Conservation (phyloP, 2,888 invertebrate species). For the Selenia dentaria region DNA sequence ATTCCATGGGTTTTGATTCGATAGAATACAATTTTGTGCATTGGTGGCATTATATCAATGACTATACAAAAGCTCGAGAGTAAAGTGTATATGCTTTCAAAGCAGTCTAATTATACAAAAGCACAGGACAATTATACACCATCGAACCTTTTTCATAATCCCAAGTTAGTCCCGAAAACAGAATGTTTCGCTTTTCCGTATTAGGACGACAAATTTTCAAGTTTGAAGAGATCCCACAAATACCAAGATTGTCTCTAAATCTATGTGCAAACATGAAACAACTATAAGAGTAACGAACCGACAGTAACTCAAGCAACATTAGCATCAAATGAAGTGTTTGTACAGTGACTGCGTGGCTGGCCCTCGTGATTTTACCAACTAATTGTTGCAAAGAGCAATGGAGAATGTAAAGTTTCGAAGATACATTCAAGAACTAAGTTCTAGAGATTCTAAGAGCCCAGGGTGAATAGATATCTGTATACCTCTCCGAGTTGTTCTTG, state of each 20-base stretch:
- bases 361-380: background rate
- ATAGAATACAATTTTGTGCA: background rate
- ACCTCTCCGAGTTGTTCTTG: conserved; percentile 67
- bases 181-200: too few relatives aligned
- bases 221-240: background rate
- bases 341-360: conserved; percentile 14
- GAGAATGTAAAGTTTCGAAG: conserved; percentile 27
- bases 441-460: background rate
- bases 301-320: conserved; percentile 20
- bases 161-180: background rate
- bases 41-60: too few relatives aligned
- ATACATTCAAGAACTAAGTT: conserved; percentile 31
- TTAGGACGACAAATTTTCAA: too few relatives aligned
- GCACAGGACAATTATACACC: background rate
- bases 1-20: background rate
- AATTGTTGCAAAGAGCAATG: conserved; percentile 1
- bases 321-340: conserved; percentile 17
- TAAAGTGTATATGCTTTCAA: too few relatives aligned
- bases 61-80: too few relatives aligned
- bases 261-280: conserved; percentile 6
- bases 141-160: background rate
- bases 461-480: conserved; percentile 19
- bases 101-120: too few relatives aligned
- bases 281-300: conserved; percentile 7
- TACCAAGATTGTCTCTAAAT: background rate